Base-by-base conservation (phyloP, 2,888 invertebrate species). In the Tolmerus cingulatus region DNA sequence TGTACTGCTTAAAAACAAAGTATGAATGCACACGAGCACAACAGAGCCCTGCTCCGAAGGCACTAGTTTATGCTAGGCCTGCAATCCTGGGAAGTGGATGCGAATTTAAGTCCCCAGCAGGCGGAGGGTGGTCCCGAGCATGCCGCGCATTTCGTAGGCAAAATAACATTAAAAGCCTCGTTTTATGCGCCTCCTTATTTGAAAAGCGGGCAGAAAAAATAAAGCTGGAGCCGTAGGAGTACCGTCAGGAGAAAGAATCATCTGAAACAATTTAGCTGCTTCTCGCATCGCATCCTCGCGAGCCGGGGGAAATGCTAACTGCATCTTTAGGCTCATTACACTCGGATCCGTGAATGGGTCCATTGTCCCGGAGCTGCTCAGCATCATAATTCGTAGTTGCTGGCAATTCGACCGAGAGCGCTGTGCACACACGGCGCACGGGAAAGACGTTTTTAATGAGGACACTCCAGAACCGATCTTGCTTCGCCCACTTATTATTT, bases 241-340 rank as follows among this genome's bases (percentile, higher is more conserved):
- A 14, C 16, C 14, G 37, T 34, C 16, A 12, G 37, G 46, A 27
- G 51, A 79, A 79, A n/a, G 23, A 27, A 46, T 27, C 27, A 57
- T 82, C 34, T 82, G 57, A 82, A 82, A 82, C 82, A 82, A 82
- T 82, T 82, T 82, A 66, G 57, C 55, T 37, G 57, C 34, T 82
- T 82, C 57, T 66, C 55, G 55, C 12, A 40, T 40, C 57, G 82
- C 51, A 55, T 82, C 37, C 82, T 5, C n/a, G 23, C 37, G 40
- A 37, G 76, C 66, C 66, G 66, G 27, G 19, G 12, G 66, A 66
- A 66, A 27, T 66, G 66, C 66, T 23, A 55, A 55, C 66, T 82
- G 82, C 82, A 66, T 82, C 82, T 82, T 82, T 82, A 34, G 82
- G 82, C 82, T 82, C 82, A 82, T 82, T 82, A 82, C 82, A 82